A percentile compares a stretch with the other conserved stretches of the same genome.
These are phyloP conservation scores for Phalangium opilio DNA, from an alignment of 2,888 invertebrate genomes.

Conservation along the genomic window DNA sequence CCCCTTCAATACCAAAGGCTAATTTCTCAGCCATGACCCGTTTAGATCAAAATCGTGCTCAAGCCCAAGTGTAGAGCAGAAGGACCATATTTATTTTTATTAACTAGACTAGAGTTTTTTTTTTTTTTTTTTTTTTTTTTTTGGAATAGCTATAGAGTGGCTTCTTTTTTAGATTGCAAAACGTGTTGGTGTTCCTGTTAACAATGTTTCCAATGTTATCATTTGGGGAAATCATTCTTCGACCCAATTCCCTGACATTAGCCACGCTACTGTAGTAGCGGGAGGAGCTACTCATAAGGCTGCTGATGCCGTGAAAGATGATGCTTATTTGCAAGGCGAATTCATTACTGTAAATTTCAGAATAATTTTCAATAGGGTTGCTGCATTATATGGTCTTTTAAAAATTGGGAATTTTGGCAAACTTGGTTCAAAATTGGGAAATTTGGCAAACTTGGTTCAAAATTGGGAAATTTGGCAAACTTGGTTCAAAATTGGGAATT, in stretches of 20 bases:
- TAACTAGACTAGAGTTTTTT: no score
- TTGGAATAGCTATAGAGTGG: no score
- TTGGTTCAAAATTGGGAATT: no score
- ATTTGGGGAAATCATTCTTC: constrained; percentile 99
- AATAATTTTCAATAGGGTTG: no score
- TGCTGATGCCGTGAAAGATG: constrained; percentile 58
- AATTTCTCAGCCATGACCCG: constrained; percentile 98
- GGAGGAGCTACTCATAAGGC: constrained; percentile 38
- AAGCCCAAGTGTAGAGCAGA: constrained; percentile 50
- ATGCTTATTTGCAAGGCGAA: constrained; percentile 56
- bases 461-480: no score
- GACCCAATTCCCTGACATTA: constrained; percentile 92
- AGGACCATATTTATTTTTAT: background rate
- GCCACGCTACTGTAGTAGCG: constrained; percentile 46
- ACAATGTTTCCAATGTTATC: constrained; percentile 69
- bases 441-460: no score
- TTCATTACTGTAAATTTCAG: constrained; percentile 49
- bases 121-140: no score
- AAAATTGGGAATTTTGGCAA: no score
- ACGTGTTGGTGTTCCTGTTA: constrained; percentile 40
- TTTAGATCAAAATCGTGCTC: constrained; percentile 93
- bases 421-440: no score
- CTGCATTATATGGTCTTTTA: no score
- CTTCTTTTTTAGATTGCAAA: constrained; percentile 32
- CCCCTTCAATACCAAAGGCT: constrained; percentile 84